Percentiles rank a stretch among this genome's conserved stretches.
These are phyloP conservation scores for Andrena marginata DNA, from an alignment of 2,888 invertebrate species.

Conservation along the genomic window DNA sequence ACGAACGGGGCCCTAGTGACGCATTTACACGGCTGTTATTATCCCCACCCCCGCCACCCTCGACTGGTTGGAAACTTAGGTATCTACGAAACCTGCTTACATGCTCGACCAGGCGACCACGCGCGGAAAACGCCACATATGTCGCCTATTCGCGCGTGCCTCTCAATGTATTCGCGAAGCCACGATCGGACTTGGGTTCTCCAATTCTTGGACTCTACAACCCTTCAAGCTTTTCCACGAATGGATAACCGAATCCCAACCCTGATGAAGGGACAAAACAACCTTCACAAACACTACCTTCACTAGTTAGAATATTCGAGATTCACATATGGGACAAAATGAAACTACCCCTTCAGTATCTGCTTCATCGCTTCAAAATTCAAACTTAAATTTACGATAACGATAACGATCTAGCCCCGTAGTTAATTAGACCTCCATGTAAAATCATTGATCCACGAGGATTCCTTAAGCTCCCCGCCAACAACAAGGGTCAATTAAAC, in stretches of 20 bases:
- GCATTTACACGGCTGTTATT: constrained; percentile 77
- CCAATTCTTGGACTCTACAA: neutral
- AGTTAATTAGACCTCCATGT: neutral
- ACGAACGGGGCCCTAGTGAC: constrained; percentile 75
- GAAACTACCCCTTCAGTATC: too few relatives aligned
- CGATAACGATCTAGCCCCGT: constrained; percentile 1
- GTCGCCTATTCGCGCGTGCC: constrained; percentile 39
- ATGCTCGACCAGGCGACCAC: constrained; percentile 42
- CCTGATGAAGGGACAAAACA: too few relatives aligned
- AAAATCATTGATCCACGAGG: neutral
- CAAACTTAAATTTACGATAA: too few relatives aligned
- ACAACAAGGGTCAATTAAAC: constrained; percentile 16
- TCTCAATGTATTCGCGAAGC: constrained; percentile 28
- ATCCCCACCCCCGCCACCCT: constrained; percentile 57
- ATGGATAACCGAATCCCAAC: too few relatives aligned
- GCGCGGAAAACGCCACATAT: constrained; percentile 57
- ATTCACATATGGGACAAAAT: too few relatives aligned
- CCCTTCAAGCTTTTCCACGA: neutral
- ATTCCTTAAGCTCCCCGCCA: neutral
- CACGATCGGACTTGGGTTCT: constrained; percentile 10
- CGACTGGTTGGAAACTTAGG: constrained; percentile 57
- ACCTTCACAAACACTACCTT: too few relatives aligned
- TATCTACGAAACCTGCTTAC: constrained; percentile 64
- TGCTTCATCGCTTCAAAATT: too few relatives aligned
- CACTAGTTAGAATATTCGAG: too few relatives aligned